Conservation (phyloP, 2,888 invertebrate genomes). For the Eumerus sabulonum region DNA sequence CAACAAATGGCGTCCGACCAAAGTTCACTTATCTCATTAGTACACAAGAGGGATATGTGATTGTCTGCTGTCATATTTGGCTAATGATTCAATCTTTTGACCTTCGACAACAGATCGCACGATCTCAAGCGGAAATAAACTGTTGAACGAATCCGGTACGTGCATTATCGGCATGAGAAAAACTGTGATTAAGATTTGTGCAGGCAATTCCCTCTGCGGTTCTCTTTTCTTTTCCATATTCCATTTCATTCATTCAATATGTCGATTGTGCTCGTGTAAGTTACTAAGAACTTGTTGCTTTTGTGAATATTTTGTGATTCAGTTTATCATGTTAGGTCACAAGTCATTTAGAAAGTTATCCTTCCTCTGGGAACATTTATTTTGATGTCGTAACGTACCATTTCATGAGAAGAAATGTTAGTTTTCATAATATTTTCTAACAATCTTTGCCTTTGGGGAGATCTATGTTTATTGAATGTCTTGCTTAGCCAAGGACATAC, state of each 20-base stretch:
- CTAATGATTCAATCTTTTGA: constrained; percentile 48
- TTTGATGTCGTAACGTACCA: no score
- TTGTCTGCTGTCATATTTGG: constrained; percentile 46
- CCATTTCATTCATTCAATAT: constrained; percentile 9
- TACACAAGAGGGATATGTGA: constrained; percentile 47
- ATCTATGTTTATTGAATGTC: no score
- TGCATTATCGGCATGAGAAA: constrained; percentile 18
- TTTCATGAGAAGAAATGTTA: no score
- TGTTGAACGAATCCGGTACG: constrained; percentile 31
- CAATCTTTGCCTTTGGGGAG: no score
- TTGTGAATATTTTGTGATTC: neutral
- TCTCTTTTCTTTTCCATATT: neutral
- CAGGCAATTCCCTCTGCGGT: neutral
- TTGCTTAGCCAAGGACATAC: no score
- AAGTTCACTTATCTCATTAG: constrained; percentile 27
- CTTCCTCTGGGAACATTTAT: no score
- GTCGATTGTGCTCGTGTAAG: constrained; percentile 27
- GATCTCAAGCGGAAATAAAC: constrained; percentile 53
- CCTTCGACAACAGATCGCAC: constrained; percentile 52
- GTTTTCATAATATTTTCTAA: no score
- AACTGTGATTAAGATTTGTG: constrained; percentile 26
- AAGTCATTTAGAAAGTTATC: no score
- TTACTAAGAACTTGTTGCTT: neutral
- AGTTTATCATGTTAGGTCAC: no score
- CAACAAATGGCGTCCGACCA: neutral